Conservation (phyloP, 2,113 vertebrate genomes). For the Acrocephalus kingi region DNA sequence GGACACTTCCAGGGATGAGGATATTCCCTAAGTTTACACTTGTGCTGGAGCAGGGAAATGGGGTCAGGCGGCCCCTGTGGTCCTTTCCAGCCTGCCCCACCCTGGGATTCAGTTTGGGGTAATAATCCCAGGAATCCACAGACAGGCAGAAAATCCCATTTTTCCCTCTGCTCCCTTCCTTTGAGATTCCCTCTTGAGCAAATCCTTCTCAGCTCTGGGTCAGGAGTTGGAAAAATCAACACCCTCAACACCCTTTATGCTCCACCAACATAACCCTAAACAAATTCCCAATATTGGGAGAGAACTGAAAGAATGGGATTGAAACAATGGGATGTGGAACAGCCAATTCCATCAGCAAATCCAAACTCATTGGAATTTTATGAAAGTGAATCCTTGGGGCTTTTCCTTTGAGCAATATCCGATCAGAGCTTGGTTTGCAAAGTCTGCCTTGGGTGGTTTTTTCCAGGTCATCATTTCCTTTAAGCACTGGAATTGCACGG, state of each 20-base stretch:
- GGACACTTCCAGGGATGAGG: background rate
- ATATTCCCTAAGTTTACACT: rapidly evolving
- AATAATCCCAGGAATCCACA: background rate
- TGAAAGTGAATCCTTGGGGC: background rate
- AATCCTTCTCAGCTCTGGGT: background rate
- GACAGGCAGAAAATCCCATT: background rate
- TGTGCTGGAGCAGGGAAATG: background rate
- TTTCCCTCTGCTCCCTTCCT: background rate
- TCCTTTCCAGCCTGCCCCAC: background rate
- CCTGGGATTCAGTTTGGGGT: background rate
- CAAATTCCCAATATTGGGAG: background rate
- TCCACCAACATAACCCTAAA: background rate
- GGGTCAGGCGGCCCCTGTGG: background rate
- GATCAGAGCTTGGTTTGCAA: background rate
- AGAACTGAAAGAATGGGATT: background rate
- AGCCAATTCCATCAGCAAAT: background rate
- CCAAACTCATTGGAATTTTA: rapidly evolving
- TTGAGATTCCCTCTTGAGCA: background rate
- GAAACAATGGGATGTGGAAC: background rate
- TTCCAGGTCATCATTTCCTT: background rate
- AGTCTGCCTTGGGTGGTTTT: background rate
- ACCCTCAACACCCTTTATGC: too few relatives aligned
- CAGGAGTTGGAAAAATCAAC: background rate
- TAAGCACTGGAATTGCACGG: background rate
- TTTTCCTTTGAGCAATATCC: background rate